phyloP scores from a whole-genome alignment of 2,113 vertebrate species.

The Ammodramus savannarum region DNA sequence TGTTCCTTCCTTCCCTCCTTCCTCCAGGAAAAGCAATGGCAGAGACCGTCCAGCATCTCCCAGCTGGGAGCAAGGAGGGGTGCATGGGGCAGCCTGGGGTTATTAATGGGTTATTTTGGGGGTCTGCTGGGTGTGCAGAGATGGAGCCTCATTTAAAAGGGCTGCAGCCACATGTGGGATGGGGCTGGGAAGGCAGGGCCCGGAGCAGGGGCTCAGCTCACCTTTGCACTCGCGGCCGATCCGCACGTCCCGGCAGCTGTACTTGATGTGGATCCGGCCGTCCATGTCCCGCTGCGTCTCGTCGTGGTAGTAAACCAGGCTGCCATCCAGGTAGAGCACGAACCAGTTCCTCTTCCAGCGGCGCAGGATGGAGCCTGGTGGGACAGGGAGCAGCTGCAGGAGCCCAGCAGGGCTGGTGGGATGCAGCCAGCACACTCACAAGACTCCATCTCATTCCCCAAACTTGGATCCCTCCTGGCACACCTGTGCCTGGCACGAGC shows the following conservation, averaged over 20 bases:
- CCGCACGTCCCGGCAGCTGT: slow-evolving; percentile 78
- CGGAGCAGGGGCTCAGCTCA: background rate
- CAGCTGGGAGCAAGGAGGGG: background rate
- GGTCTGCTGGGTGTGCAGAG: accelerated
- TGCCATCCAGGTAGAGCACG: slow-evolving; percentile 91
- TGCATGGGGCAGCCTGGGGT: background rate
- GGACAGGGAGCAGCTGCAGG: background rate
- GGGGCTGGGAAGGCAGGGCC: accelerated
- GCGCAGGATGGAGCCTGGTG: slow-evolving; percentile 81
- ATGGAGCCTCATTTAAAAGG: accelerated
- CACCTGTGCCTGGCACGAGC: background rate
- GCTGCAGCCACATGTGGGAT: accelerated
- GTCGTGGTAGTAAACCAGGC: slow-evolving; percentile 85
- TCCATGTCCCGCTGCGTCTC: slow-evolving; percentile 83
- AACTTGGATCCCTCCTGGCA: accelerated
- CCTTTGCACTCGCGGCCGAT: slow-evolving; percentile 86
- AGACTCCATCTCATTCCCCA: accelerated
- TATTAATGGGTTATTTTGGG: background rate
- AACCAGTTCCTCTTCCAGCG: slow-evolving; percentile 98
- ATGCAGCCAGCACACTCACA: accelerated
- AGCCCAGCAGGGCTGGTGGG: accelerated
- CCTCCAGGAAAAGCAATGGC: background rate
- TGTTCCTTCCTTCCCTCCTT: background rate
- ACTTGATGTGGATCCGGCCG: slow-evolving; percentile 81
- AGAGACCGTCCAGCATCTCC: accelerated